Conservation (phyloP, 2,797 vertebrate genomes). For the Poecilia velifera region DNA sequence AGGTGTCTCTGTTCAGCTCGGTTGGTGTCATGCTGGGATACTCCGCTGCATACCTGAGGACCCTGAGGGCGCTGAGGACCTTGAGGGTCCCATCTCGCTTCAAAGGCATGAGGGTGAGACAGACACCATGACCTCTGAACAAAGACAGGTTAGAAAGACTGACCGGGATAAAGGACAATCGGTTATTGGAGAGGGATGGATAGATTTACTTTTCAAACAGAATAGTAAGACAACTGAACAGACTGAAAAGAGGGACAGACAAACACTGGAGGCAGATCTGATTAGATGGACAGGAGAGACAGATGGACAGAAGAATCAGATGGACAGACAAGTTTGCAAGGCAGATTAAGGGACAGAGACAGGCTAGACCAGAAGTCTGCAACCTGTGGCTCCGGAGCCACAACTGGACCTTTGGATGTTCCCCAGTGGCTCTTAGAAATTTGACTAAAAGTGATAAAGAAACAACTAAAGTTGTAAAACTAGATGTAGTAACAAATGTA, state of each 20-base stretch:
- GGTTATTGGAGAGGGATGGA: background rate
- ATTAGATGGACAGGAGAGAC: background rate
- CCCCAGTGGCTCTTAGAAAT: too few relatives aligned
- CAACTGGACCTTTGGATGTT: too few relatives aligned
- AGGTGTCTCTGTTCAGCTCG: slow-evolving; percentile 94
- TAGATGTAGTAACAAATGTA: too few relatives aligned
- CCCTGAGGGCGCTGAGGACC: slow-evolving; percentile 89
- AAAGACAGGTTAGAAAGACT: background rate
- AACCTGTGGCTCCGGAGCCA: too few relatives aligned
- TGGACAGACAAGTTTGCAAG: too few relatives aligned
- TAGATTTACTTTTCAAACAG: background rate
- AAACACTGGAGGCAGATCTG: background rate
- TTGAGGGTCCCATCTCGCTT: slow-evolving; percentile 93
- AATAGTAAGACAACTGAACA: background rate
- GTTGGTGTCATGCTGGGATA: slow-evolving; percentile 92
- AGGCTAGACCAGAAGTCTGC: too few relatives aligned
- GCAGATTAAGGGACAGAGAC: too few relatives aligned
- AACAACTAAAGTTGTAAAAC: too few relatives aligned
- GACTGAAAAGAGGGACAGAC: background rate
- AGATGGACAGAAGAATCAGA: background rate
- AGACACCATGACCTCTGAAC: background rate
- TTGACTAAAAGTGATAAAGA: too few relatives aligned
- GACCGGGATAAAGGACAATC: background rate
- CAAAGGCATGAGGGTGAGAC: slow-evolving; percentile 94
- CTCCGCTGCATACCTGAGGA: slow-evolving; percentile 93